Evolutionary conservation across 2,888 invertebrate genomes (phyloP), one percentile per base, ranked within the genome.

Genomic region (Priapulus caudatus): DNA sequence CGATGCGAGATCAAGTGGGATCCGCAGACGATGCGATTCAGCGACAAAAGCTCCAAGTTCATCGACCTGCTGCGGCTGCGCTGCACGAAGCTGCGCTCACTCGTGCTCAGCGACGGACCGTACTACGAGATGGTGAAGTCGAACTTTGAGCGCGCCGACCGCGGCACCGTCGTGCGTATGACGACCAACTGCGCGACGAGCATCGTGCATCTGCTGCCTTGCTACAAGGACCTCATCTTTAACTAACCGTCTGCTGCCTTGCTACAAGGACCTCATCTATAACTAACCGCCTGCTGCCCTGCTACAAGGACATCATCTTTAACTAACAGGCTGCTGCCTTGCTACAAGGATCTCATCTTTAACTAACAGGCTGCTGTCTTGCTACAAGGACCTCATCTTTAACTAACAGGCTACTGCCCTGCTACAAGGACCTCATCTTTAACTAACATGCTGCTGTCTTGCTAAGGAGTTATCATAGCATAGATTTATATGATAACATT

Each of bases 51-150:
- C 67, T 95, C 95, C 73, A 99, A 99, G 72, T 97, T 97, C 45
- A 95, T 98, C 60, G 98, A 99, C 72, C 86, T 93, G 47, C 77
- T 99, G 56, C 82, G 98, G 46, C 88, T 98, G 45, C 90, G 90
- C 67, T 97, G 97, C 65, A 78, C 92, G 1, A 87, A 91, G 68
- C 76, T 99, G 48, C 83, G 84, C 61, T 92, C 93, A 64, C 80
- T 98, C 58, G 90, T 91, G 16, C 78, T 99, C 45, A 92, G 93
- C 67, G 98, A 99, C 71, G 98, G 98, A 1, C 86, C 97, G 54
- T 99, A 99, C 74, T 99, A 95, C 70, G 98, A 98, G 74, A 86
- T 97, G 61, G 95, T 95, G 24, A 93, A 97, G 72, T 97, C 97
- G 0, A 99, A 99, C 75, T 99, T 97, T 72, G 97, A 98, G 74